Conservation (phyloP, 2,113 vertebrate species). For the Oncorhynchus kisutch region DNA sequence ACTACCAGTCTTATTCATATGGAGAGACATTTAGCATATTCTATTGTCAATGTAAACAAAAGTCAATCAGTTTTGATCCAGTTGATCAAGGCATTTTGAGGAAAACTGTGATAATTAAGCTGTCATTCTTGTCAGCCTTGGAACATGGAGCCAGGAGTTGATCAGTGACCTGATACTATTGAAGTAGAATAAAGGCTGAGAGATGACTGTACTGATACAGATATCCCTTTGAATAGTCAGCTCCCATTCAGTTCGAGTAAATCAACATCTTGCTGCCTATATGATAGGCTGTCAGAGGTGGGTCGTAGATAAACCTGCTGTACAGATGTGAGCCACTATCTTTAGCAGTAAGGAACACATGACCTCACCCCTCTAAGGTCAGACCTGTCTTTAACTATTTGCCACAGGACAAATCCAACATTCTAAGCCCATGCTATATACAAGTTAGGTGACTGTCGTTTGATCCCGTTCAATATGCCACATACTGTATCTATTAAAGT, state of each 20-base stretch:
- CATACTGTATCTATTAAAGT: neutral
- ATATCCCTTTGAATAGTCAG: neutral
- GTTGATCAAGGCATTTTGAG: too few species aligned
- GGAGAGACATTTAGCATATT: too few species aligned
- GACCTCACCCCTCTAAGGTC: neutral
- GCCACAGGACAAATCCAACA: neutral
- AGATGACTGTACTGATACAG: neutral
- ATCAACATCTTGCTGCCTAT: neutral
- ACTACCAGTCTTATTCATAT: too few species aligned
- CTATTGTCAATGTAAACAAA: too few species aligned
- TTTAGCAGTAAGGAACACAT: neutral
- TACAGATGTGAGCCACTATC: neutral
- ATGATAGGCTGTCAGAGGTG: conserved; percentile 2
- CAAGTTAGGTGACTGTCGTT: neutral
- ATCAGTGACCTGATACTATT: neutral
- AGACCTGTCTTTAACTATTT: neutral
- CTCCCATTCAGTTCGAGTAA: neutral
- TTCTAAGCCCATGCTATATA: neutral
- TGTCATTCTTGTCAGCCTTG: too few species aligned
- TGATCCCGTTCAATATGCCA: neutral
- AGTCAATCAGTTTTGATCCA: too few species aligned
- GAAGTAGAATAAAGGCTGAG: neutral
- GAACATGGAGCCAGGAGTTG: neutral
- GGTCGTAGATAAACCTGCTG: conserved; percentile 8
- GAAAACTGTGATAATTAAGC: too few species aligned